Base-by-base conservation (phyloP, 2,113 vertebrate genomes). In the Hypomesus transpacificus region DNA sequence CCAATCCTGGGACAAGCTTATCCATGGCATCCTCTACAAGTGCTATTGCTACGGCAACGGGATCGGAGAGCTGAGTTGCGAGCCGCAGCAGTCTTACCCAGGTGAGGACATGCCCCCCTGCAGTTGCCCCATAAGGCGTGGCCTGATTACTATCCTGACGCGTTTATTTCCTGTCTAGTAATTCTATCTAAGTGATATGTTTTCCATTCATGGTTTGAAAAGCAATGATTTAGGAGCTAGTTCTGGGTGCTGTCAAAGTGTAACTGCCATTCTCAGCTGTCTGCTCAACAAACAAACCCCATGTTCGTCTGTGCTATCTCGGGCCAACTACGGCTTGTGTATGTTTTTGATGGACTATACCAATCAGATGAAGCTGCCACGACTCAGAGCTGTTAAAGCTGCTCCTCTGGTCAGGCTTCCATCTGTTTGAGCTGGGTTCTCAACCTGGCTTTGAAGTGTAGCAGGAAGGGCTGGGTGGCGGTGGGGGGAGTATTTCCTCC, bases 11-110 rank as follows among this genome's bases (percentile, higher is more conserved):
- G 94, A 96, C 75, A 97, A 98, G 80, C 82, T 91, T 0, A 93
- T 96, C 65, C 93, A 96, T 2, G 94, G 93, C 1, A 83, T 96
- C 79, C 89, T 91, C 66, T 98, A 98, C 88, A 95, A 94, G 86
- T 99, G 97, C 82, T 94, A 94, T 3, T 99, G 97, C 85, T 94
- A 95, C 31, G 97, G 97, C 8, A 95, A 95, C 16, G 95, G 96
- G 1, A 91, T 99, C 62, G 97, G 97, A 69, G 97, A 99, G 52
- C 94, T 95, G 89, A 95, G 94, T 21, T 99, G 97, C 28, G 95
- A 98, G 4, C 96, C 96, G 66, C 88, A 95, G 80, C 93, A 95
- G 84, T 84, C 94, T 16, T 94, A 93, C 68, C 80, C 91, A 75
- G 94, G 97, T 98, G 82, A 91, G 80, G 70, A 22, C 7, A 24